phyloP scores from a whole-genome alignment of 2,888 invertebrate species.

The Dorcus hopei region DNA sequence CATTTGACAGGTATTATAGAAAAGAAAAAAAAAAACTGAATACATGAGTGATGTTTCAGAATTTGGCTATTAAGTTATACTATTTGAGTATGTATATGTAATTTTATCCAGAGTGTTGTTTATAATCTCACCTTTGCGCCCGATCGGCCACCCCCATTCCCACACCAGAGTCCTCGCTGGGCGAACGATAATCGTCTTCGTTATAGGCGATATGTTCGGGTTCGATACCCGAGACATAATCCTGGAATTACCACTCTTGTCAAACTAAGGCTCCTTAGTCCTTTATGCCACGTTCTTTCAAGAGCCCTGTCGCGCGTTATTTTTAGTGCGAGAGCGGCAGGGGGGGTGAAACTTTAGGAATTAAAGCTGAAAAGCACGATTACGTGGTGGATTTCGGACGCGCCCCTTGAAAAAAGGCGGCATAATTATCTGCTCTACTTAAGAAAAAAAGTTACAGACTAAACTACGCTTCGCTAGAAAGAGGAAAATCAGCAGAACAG shows the following conservation, averaged over 20 bases:
- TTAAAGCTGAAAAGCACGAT: not conserved
- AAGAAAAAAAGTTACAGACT: no score
- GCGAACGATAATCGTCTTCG: constrained; percentile 73
- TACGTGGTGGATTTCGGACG: not conserved
- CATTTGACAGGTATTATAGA: no score
- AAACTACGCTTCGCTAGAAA: no score
- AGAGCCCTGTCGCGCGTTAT: not conserved
- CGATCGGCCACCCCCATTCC: constrained; percentile 79
- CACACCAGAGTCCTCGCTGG: constrained; percentile 93
- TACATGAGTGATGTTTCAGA: no score
- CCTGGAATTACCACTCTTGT: constrained; percentile 45
- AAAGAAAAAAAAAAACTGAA: no score
- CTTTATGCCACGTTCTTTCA: constrained; percentile 7
- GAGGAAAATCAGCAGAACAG: no score
- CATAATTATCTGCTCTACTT: not conserved
- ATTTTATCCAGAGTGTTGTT: not conserved
- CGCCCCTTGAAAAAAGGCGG: constrained; percentile 1
- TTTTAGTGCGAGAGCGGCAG: not conserved
- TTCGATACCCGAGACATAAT: constrained; percentile 57
- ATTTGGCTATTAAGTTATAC: not conserved
- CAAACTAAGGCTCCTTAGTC: constrained; percentile 1
- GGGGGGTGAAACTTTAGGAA: not conserved
- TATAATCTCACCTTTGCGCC: constrained; percentile 22
- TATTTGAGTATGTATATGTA: not conserved
- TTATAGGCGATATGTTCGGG: constrained; percentile 51